A percentile compares a stretch with the other conserved stretches of the same genome.
These are phyloP conservation scores for Gymnosoma rotundatum DNA, from an alignment of 2,888 invertebrate species.

Conservation along the genomic window DNA sequence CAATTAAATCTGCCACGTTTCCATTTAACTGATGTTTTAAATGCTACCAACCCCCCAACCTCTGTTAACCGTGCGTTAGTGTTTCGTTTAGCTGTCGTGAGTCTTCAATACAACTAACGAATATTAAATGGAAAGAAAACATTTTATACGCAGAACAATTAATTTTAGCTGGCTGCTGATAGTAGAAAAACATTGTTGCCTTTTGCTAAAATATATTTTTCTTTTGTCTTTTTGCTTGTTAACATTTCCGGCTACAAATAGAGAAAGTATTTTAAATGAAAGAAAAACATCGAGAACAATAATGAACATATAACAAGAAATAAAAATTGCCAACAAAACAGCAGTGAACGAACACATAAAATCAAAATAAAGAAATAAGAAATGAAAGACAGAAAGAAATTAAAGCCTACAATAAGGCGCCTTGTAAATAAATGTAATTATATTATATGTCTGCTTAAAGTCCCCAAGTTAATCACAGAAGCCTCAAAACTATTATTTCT, in stretches of 20 bases:
- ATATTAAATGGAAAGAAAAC: constrained; percentile 66
- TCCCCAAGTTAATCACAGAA: constrained; percentile 73
- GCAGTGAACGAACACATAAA: background rate
- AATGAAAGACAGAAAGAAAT: constrained; percentile 29
- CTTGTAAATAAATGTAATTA: constrained; percentile 52
- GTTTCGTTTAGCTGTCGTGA: background rate
- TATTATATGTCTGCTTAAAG: constrained; percentile 53
- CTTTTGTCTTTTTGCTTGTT: constrained; percentile 9
- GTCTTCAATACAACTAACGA: constrained; percentile 29
- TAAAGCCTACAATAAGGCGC: constrained; percentile 63
- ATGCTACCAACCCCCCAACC: constrained; percentile 2
- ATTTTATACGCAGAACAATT: constrained; percentile 65
- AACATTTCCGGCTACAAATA: constrained; percentile 40
- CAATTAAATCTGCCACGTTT: constrained; percentile 70
- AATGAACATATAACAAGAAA: constrained; percentile 50
- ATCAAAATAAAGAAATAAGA: constrained; percentile 2
- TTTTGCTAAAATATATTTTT: constrained; percentile 18
- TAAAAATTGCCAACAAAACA: constrained; percentile 9
- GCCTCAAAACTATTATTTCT: constrained; percentile 72
- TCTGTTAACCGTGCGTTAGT: too few species aligned
- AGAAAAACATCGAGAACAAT: constrained; percentile 23
- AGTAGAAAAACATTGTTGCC: constrained; percentile 14
- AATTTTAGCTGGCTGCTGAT: constrained; percentile 49
- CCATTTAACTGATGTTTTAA: constrained; percentile 55
- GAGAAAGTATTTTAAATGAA: constrained; percentile 45